Base-by-base conservation (phyloP, 2,888 invertebrate genomes). In the Caenorhabditis afra region DNA sequence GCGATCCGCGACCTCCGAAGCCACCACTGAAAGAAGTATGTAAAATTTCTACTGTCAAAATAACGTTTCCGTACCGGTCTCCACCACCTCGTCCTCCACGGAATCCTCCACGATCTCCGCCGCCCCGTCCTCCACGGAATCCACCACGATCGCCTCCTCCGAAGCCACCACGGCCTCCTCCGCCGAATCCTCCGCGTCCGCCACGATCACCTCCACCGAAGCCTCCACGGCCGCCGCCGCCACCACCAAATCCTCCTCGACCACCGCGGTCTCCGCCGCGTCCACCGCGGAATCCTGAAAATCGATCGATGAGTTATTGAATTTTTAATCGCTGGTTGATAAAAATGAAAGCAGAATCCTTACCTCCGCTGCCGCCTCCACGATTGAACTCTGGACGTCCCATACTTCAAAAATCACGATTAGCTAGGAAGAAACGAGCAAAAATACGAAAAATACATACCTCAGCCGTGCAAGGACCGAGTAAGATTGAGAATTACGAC, bases 21-120 rank as follows among this genome's bases (percentile, higher is more conserved):
- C 78, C 74, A 35, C 67, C 70, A 47, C 59, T 61, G 23, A 67
- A 53, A n/a, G 18, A 16, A n/a, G 11, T n/a, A n/a, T n/a, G n/a
- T n/a, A n/a, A 23, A 49, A 29, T 22, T 22, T 2, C 16, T 39
- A 37, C 35, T 37, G 10, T 22, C 37, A 45, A 11, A 49, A 16
- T 16, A 49, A 18, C 29, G n/a, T 35, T 59, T 22, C 29, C 62
- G 49, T 16, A 76, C 79, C 79, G 49, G 70, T 74, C 73, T 71
- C 68, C 90, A 62, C 68, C 90, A 61, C 91, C 90, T 20, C 88
- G 88, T 79, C 87, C 91, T 49, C 90, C 90, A 35, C 82, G 76
- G 78, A 78, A 78, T 44, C 86, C 86, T 23, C 86, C 81, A 22
- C 79, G 64, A 20, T 70, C 79, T 18, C 82, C 80, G 16, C 79